phyloP scores from a whole-genome alignment of 2,888 invertebrate genomes.

The Hedya salicella region DNA sequence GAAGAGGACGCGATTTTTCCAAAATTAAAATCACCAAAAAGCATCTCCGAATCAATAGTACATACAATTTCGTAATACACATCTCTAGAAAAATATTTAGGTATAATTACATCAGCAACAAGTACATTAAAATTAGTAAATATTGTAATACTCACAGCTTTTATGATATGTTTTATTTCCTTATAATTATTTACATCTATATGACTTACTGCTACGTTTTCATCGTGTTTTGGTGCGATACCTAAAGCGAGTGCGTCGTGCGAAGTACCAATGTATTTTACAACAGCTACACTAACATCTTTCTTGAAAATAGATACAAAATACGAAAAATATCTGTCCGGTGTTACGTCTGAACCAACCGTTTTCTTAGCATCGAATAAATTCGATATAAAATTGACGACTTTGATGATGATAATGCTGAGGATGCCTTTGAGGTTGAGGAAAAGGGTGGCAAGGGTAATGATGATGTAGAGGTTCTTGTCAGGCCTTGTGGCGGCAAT shows the following conservation, averaged over 20 bases:
- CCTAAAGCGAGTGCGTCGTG: conserved; percentile 80
- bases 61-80: conserved; percentile 80
- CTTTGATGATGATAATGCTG: conserved; percentile 53
- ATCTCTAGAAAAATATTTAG: conserved; percentile 85
- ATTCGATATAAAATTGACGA: conserved; percentile 76
- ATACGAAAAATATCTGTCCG: conserved; percentile 72
- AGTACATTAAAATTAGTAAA: conserved; percentile 80
- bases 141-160: conserved; percentile 85
- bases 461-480: conserved; percentile 63
- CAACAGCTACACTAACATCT: conserved; percentile 66
- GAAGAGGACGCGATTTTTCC: conserved; percentile 83
- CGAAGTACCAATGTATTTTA: conserved; percentile 62
- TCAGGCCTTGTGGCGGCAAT: conserved; percentile 63
- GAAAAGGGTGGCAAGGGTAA: conserved; percentile 65
- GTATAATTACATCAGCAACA: conserved; percentile 80
- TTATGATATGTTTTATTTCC: conserved; percentile 81
- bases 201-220: conserved; percentile 64
- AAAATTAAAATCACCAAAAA: conserved; percentile 78
- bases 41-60: conserved; percentile 75
- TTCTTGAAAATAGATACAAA: conserved; percentile 77
- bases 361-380: conserved; percentile 64
- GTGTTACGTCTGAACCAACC: conserved; percentile 60
- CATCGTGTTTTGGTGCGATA: conserved; percentile 68
- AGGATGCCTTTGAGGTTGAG: conserved; percentile 59
- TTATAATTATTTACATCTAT: conserved; percentile 75